Conservation (phyloP, 2,797 vertebrate species). For the Paramormyrops hopkinsi region DNA sequence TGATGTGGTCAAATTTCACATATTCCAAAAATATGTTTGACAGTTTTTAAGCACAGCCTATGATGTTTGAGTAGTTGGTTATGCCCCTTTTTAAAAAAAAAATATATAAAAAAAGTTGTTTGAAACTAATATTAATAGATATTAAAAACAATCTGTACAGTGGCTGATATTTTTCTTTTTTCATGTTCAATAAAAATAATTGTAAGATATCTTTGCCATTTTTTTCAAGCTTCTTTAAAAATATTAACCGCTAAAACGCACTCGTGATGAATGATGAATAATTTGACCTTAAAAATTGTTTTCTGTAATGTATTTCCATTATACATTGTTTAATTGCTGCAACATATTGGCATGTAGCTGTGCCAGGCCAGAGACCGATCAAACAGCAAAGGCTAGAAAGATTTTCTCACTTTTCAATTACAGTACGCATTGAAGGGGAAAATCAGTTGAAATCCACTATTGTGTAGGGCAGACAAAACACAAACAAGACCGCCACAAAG, state of each 20-base stretch:
- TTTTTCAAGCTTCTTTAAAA: not conserved
- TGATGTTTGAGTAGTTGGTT: not conserved
- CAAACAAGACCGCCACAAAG: not conserved
- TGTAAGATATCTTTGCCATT: not conserved
- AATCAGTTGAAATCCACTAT: not conserved
- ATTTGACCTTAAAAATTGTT: not conserved
- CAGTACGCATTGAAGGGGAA: not conserved
- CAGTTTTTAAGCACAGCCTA: not conserved
- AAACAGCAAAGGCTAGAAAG: not conserved
- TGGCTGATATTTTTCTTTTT: not conserved
- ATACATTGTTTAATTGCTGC: not conserved
- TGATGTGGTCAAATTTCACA: not conserved
- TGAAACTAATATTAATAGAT: not conserved
- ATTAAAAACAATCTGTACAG: too few species aligned
- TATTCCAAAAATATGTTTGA: not conserved
- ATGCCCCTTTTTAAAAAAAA: not conserved
- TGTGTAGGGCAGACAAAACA: not conserved
- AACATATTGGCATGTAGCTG: not conserved
- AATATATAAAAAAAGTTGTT: not conserved
- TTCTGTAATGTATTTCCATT: not conserved
- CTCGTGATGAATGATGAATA: not conserved
- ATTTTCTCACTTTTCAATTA: conserved; percentile 1
- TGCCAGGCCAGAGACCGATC: not conserved
- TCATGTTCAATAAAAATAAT: not conserved
- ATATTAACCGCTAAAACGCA: not conserved